Evolutionary conservation across 1,140 invertebrate genomes (phyloP).

Genomic region (Trichoplusia ni): DNA sequence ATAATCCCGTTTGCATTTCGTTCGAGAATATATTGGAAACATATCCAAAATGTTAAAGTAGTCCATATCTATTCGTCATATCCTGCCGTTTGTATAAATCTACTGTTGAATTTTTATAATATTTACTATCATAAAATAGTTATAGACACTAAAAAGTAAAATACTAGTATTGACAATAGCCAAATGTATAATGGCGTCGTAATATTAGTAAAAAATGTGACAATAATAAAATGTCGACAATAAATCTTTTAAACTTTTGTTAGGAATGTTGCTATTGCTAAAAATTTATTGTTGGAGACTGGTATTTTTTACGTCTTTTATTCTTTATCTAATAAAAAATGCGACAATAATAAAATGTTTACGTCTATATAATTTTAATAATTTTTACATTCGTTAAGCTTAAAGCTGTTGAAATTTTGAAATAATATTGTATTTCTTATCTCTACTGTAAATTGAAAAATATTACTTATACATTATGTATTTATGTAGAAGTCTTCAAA

Average conservation of each 20-base stretch:
- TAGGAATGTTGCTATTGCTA: constrained; percentile 12
- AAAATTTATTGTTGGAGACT: constrained; percentile 14
- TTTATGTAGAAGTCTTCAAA: too few relatives aligned
- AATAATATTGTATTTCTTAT: too few relatives aligned
- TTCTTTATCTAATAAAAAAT: constrained; percentile 6
- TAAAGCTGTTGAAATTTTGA: neutral
- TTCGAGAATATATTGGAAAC: constrained; percentile 6
- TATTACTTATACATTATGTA: too few relatives aligned
- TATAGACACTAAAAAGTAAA: neutral
- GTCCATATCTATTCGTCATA: constrained; percentile 12
- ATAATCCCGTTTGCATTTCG: neutral
- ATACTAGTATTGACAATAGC: constrained; percentile 17
- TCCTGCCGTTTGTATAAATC: constrained; percentile 16
- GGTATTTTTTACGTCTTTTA: constrained; percentile 12
- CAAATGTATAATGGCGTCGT: too few relatives aligned
- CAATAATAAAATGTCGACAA: constrained; percentile 15
- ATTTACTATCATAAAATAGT: neutral
- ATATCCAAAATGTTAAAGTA: neutral
- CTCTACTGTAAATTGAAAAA: too few relatives aligned
- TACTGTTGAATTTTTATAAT: constrained; percentile 22
- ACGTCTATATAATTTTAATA: constrained; percentile 2
- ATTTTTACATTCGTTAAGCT: constrained; percentile 15
- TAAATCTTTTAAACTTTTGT: constrained; percentile 2
- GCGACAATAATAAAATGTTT: constrained; percentile 7
- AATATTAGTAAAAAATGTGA: too few relatives aligned